Evolutionary conservation across 2,113 vertebrate species (phyloP).

Genomic region (Eolophus roseicapilla): DNA sequence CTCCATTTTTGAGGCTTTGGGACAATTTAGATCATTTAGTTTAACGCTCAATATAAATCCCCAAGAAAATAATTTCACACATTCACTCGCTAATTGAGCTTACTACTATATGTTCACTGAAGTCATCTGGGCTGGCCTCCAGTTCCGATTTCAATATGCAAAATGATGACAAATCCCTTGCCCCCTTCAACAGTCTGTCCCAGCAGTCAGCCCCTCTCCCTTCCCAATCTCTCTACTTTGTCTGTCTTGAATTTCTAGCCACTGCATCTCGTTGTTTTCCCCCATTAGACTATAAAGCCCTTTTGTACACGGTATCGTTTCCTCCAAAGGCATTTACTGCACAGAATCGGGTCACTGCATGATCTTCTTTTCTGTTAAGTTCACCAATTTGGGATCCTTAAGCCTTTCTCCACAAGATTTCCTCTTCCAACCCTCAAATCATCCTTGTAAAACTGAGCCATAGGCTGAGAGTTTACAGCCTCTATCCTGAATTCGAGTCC

Average conservation of each 20-base stretch:
- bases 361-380: conserved; percentile 27
- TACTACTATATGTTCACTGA: conserved; percentile 28
- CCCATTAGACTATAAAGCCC: not conserved
- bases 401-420: conserved; percentile 45
- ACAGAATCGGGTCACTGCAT: not conserved
- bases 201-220: not conserved
- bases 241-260: conserved; percentile 33
- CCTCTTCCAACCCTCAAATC: conserved; percentile 29
- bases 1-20: conserved; percentile 8
- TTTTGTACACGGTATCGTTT: not conserved
- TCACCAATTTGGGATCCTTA: conserved; percentile 33
- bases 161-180: conserved; percentile 32
- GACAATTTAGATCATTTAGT: conserved; percentile 35
- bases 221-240: not conserved
- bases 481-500: conserved; percentile 32
- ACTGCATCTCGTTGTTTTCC: not conserved
- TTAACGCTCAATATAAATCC: conserved; percentile 21
- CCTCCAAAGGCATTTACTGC: conserved; percentile 25
- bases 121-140: conserved; percentile 56
- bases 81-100: conserved; percentile 24
- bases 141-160: conserved; percentile 44
- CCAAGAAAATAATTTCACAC: conserved; percentile 51
- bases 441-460: conserved; percentile 51
- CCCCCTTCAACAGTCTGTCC: conserved; percentile 32
- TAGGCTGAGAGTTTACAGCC: conserved; percentile 41